Evolutionary conservation across 2,113 vertebrate genomes (phyloP).

Genomic region (Spea bombifrons): DNA sequence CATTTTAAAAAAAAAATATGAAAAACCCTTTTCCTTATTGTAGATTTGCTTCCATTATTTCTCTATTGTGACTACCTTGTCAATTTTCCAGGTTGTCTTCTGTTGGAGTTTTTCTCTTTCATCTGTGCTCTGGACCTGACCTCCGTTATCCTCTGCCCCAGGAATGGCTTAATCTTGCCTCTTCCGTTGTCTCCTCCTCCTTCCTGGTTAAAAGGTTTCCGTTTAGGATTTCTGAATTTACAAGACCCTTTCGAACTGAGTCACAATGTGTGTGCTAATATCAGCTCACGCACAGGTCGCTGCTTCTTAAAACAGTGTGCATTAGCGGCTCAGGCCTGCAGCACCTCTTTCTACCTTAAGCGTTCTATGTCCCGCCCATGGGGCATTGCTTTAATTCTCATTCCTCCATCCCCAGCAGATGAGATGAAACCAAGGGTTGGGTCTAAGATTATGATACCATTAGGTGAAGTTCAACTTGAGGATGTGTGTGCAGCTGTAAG

Average conservation of each 20-base stretch:
- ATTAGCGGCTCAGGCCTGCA: conserved; percentile 77
- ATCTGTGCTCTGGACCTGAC: conserved; percentile 76
- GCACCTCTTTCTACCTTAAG: conserved; percentile 78
- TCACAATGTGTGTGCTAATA: conserved; percentile 87
- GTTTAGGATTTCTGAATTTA: conserved; percentile 79
- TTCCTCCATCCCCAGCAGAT: background rate
- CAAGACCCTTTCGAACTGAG: conserved; percentile 87
- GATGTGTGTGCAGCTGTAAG: background rate
- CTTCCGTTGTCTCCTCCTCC: conserved; percentile 68
- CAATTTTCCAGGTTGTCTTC: conserved; percentile 66
- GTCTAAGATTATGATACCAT: conserved; percentile 4
- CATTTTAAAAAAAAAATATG: too few relatives aligned
- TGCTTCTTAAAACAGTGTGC: conserved; percentile 72
- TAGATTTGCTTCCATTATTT: too few relatives aligned
- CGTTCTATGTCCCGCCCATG: conserved; percentile 78
- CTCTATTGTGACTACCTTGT: too few relatives aligned
- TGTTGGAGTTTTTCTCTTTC: conserved; percentile 82
- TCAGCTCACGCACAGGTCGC: conserved; percentile 69
- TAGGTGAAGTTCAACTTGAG: background rate
- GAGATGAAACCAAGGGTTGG: background rate
- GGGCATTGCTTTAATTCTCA: conserved; percentile 59
- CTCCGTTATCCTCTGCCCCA: conserved; percentile 70
- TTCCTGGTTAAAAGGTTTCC: conserved; percentile 63
- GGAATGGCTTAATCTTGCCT: conserved; percentile 66
- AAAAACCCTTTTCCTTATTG: too few relatives aligned